Evolutionary conservation across 2,888 invertebrate genomes (phyloP), one percentile per base, ranked within the genome.

Genomic region (Mactromeris polynyma): DNA sequence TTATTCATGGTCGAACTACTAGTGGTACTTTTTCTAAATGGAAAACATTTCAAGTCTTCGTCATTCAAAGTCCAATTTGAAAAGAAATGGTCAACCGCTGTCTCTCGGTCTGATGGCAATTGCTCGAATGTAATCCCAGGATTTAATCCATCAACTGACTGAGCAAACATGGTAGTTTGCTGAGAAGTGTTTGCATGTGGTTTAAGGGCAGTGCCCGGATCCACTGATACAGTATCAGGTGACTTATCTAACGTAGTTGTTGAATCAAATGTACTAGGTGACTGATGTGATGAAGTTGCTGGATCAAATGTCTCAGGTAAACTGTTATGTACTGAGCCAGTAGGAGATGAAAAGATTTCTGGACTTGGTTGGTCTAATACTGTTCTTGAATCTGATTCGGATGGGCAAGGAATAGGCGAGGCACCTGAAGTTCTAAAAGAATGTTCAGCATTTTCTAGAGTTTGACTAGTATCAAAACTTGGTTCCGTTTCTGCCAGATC

Each of bases 41-140:
- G 82, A n/a, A 64, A 38, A 64, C 82, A 82, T 26, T 21, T 33
- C 31, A 82, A 40, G 36, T 82, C 82, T 21, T 82, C 64, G n/a
- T 82, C 82, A 26, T 64, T n/a, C n/a, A 82, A 82, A 38, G 40
- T 33, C 82, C 82, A 82, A 1, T 40, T 26, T 38, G 40, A 42
- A 14, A 40, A 42, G 42, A 73, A 73, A 26, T 9, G 58, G 58
- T 64, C 26, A n/a, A 64, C n/a, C 11, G 4, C 1, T 33, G 31
- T 14, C 36, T 19, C 36, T 9, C 14, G 17, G 11, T 36, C 19
- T 33, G 36, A 36, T 19, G 31, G 4, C 0, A 17, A 17, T 2
- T 33, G 36, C 6, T 36, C 36, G 4, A 33, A 4, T 11, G 33
- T 17, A 73, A 11, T 19, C 14, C 33, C 19, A 36, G 19, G 73